Evolutionary conservation across 2,888 invertebrate species (phyloP).

Genomic region (Heteromyza rotundicornis): DNA sequence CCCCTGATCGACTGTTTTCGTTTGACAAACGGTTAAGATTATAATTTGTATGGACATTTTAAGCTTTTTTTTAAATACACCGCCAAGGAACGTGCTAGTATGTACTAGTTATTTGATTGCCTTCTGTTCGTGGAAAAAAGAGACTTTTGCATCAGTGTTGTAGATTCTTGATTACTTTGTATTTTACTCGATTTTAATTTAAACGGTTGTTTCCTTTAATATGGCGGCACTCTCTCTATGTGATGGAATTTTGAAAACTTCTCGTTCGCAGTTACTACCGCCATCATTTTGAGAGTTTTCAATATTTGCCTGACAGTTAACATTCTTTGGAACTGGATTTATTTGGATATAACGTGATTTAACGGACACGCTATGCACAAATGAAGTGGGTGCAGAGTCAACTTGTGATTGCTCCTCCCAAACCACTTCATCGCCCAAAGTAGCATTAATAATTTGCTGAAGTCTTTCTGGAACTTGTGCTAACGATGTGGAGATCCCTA

Average conservation of each 20-base stretch:
- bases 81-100: too few relatives aligned
- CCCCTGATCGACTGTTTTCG: too few relatives aligned
- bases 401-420: conserved; percentile 53
- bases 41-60: too few relatives aligned
- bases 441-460: conserved; percentile 43
- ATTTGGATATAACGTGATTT: conserved; percentile 44
- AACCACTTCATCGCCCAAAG: conserved; percentile 46
- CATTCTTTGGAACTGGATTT: conserved; percentile 26
- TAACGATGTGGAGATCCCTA: conserved; percentile 3
- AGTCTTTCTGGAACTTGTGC: conserved; percentile 41
- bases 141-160: too few relatives aligned
- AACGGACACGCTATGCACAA: conserved; percentile 30
- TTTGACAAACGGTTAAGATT: too few relatives aligned
- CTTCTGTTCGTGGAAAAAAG: too few relatives aligned
- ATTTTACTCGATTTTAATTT: too few relatives aligned
- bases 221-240: conserved; percentile 14
- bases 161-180: too few relatives aligned
- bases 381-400: too few relatives aligned
- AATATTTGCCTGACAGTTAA: neutral
- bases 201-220: conserved; percentile 37
- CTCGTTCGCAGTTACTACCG: conserved; percentile 17
- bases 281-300: conserved; percentile 10
- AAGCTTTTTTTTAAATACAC: too few relatives aligned
- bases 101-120: too few relatives aligned
- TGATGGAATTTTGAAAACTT: conserved; percentile 1